Conservation (phyloP, 2,113 vertebrate genomes). For the Mobula hypostoma region DNA sequence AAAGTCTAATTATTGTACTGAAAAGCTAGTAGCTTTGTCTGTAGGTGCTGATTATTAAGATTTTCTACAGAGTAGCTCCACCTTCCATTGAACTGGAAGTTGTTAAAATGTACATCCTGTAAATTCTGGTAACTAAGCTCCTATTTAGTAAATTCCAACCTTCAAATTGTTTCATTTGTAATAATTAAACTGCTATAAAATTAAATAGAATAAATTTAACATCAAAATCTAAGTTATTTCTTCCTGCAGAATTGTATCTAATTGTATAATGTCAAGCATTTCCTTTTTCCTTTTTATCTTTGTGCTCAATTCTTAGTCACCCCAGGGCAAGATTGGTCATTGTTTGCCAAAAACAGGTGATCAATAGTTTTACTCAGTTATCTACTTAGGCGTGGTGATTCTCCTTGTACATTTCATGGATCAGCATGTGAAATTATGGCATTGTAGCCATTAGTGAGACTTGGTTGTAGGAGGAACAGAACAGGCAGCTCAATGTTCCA, state of each 20-base stretch:
- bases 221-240: neutral
- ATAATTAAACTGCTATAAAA: neutral
- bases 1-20: neutral
- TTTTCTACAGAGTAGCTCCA: neutral
- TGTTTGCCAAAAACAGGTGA: neutral
- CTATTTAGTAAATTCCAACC: neutral
- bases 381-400: neutral
- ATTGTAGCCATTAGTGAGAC: too few species aligned
- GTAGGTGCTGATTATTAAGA: neutral
- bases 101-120: neutral
- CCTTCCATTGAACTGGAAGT: neutral
- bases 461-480: too few species aligned
- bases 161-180: neutral
- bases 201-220: too few species aligned
- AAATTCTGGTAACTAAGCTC: neutral
- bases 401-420: too few species aligned
- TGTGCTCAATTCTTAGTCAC: neutral
- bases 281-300: neutral
- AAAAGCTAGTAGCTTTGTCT: neutral
- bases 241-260: neutral
- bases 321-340: neutral
- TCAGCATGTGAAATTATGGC: too few species aligned
- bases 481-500: too few species aligned
- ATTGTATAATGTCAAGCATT: neutral
- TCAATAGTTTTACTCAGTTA: neutral